Evolutionary conservation across 2,888 invertebrate species (phyloP).

Genomic region (Metopia argyrocephala): DNA sequence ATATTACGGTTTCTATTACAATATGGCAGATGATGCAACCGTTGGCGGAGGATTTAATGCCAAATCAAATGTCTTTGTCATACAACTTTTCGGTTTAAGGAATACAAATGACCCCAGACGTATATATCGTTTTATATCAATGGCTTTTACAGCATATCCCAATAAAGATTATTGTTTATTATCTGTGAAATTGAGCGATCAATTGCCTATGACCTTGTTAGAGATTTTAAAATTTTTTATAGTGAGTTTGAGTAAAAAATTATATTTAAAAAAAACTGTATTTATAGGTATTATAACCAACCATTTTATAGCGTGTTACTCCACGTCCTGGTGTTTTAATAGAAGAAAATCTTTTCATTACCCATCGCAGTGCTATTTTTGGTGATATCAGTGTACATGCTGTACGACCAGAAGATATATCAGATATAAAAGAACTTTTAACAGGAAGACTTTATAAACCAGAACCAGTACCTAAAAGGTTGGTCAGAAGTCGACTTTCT

Average conservation of each 20-base stretch:
- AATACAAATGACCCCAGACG: constrained; percentile 79
- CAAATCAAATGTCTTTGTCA: constrained; percentile 69
- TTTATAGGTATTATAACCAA: too few relatives aligned
- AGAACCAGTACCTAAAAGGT: not conserved
- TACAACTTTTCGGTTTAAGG: constrained; percentile 71
- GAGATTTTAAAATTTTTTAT: constrained; percentile 70
- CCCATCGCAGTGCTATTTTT: constrained; percentile 71
- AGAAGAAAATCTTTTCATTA: constrained; percentile 70
- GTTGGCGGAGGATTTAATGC: constrained; percentile 13
- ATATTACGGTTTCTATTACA: constrained; percentile 63
- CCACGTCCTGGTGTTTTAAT: constrained; percentile 69
- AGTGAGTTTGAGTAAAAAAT: constrained; percentile 64
- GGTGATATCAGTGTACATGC: constrained; percentile 69
- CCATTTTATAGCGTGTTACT: constrained; percentile 68
- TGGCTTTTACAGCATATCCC: constrained; percentile 84
- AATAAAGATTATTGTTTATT: constrained; percentile 80
- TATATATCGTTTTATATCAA: constrained; percentile 81
- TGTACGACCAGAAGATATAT: constrained; percentile 64
- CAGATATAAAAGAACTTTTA: constrained; percentile 60
- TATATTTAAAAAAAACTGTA: too few relatives aligned
- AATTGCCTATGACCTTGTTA: constrained; percentile 33
- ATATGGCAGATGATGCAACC: constrained; percentile 34
- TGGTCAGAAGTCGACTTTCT: not conserved
- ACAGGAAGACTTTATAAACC: not conserved
- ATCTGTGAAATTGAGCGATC: constrained; percentile 62